A percentile compares a stretch with the other conserved stretches of the same genome.
Conservation (phyloP, 2,797 vertebrate species). For the Amblyopsis hoosieri region DNA sequence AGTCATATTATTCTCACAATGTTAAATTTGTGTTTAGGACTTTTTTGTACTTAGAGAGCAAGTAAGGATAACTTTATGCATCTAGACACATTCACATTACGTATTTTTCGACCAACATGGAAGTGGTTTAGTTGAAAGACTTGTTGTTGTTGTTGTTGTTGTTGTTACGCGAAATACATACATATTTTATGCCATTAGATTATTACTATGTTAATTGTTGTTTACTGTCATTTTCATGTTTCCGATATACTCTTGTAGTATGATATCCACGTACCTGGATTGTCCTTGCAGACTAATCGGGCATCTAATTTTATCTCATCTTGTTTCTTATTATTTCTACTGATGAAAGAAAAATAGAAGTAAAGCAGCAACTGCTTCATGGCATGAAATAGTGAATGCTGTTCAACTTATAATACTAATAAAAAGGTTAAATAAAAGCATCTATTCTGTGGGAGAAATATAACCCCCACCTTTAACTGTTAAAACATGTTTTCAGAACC, state of each 20-base stretch:
- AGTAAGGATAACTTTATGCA: too few relatives aligned
- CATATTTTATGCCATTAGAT: too few relatives aligned
- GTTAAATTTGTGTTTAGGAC: background rate
- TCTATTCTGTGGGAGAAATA: slow-evolving; percentile 1
- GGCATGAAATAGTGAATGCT: slow-evolving; percentile 1
- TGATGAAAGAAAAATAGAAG: slow-evolving; percentile 15
- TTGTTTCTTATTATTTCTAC: slow-evolving; percentile 11
- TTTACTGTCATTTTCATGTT: background rate
- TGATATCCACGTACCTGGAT: background rate
- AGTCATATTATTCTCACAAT: background rate
- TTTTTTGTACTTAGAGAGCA: background rate
- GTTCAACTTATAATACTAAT: background rate
- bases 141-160: too few relatives aligned
- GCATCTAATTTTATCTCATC: slow-evolving; percentile 10
- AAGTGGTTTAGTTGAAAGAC: too few relatives aligned
- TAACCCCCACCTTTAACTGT: background rate
- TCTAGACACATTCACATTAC: too few relatives aligned
- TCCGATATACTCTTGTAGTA: background rate
- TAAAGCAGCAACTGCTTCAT: background rate
- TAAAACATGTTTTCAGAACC: background rate
- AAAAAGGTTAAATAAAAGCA: slow-evolving; percentile 21
- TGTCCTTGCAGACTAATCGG: slow-evolving; percentile 14
- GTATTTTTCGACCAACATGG: too few relatives aligned
- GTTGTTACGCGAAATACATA: too few relatives aligned
- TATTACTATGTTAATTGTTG: too few relatives aligned